Evolutionary conservation across 2,888 invertebrate species (phyloP).

Genomic region (Mongoloraphidia duomilia): DNA sequence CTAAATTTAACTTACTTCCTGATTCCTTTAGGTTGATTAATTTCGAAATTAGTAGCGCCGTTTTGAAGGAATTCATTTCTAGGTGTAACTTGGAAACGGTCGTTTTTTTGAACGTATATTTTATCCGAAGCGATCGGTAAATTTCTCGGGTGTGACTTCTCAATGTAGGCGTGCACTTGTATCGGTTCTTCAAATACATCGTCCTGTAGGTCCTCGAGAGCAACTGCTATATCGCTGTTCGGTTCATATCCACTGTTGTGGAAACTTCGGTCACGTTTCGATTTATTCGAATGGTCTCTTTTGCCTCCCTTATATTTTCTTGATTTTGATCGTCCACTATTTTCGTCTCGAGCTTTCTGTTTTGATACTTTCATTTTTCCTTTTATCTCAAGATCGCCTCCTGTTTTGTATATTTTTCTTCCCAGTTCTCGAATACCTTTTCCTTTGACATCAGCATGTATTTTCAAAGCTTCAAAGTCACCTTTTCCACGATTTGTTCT

Average conservation of each 20-base stretch:
- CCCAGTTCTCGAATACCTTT: neutral
- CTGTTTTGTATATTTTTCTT: conserved; percentile 9
- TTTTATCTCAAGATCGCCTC: conserved; percentile 22
- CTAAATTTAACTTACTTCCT: conserved; percentile 12
- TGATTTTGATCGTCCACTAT: conserved; percentile 16
- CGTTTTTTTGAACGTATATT: conserved; percentile 29
- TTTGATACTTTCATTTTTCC: conserved; percentile 22
- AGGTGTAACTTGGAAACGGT: conserved; percentile 25
- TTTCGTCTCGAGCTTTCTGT: conserved; percentile 22
- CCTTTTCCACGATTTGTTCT: conserved; percentile 9
- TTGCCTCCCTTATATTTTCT: conserved; percentile 2
- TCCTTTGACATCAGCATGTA: conserved; percentile 1
- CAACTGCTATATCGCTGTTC: conserved; percentile 27
- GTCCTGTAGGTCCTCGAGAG: conserved; percentile 31
- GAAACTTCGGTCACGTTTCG: conserved; percentile 1
- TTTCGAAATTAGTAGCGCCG: too few species aligned
- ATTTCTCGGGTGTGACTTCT: neutral
- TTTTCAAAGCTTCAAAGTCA: conserved; percentile 1
- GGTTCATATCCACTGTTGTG: conserved; percentile 25
- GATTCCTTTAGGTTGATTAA: too few species aligned
- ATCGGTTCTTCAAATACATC: conserved; percentile 29
- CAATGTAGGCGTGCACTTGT: conserved; percentile 15
- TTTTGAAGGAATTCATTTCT: conserved; percentile 3
- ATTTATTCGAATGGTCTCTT: neutral
- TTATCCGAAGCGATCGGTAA: conserved; percentile 20